Conservation (phyloP, 2,888 invertebrate species). For the Macrophya alboannulata region DNA sequence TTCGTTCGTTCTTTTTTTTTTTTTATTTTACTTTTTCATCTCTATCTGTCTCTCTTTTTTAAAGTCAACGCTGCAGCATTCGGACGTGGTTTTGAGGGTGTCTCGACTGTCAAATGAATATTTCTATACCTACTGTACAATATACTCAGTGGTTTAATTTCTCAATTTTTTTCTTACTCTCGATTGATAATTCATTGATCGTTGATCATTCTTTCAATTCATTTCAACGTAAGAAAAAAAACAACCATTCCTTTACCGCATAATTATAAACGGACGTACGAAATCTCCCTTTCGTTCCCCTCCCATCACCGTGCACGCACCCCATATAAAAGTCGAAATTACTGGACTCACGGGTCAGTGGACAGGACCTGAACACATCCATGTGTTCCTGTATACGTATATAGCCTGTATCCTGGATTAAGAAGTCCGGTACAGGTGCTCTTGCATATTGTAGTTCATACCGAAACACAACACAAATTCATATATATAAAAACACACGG, state of each 20-base stretch:
- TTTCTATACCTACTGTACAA: too few species aligned
- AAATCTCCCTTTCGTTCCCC: neutral
- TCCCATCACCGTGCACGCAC: neutral
- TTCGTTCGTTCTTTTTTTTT: neutral
- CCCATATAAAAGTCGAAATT: neutral
- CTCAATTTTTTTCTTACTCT: too few species aligned
- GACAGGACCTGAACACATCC: neutral
- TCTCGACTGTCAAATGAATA: too few species aligned
- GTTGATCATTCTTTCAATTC: too few species aligned
- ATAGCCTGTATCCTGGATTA: neutral
- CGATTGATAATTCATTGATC: too few species aligned
- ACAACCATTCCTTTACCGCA: neutral
- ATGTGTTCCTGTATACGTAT: neutral
- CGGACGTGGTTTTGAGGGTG: too few species aligned
- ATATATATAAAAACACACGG: neutral
- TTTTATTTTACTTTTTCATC: conserved; percentile 54
- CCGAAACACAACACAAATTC: neutral
- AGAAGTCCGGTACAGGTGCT: neutral
- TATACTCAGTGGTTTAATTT: too few species aligned
- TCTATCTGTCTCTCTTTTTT: conserved; percentile 66
- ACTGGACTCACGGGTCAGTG: neutral
- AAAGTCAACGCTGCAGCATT: too few species aligned
- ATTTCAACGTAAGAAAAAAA: too few species aligned
- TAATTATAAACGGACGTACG: neutral
- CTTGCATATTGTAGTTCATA: neutral